Evolutionary conservation across 2,113 vertebrate species (phyloP).

Genomic region (Mustela nigripes): DNA sequence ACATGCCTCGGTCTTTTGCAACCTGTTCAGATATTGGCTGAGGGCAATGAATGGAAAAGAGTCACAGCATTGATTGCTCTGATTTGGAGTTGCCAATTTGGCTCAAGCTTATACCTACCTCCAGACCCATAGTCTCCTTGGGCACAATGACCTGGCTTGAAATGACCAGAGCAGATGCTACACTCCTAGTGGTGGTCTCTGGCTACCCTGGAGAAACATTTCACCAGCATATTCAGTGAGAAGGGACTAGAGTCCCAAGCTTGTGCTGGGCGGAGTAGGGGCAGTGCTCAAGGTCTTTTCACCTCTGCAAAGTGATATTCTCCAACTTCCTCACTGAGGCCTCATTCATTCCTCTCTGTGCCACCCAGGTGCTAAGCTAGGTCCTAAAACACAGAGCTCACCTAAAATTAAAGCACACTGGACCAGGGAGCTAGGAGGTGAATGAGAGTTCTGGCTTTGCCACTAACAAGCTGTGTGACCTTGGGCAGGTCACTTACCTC

Average conservation of each 20-base stretch:
- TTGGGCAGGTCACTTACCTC: neutral
- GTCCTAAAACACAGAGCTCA: neutral
- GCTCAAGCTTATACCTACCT: neutral
- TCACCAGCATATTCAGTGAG: neutral
- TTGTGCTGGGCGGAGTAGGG: neutral
- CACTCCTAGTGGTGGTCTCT: neutral
- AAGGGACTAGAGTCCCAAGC: neutral
- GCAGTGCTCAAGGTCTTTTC: neutral
- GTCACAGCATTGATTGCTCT: slow-evolving; percentile 27
- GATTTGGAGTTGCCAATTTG: slow-evolving; percentile 57
- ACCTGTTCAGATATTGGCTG: slow-evolving; percentile 59
- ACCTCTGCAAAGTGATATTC: neutral
- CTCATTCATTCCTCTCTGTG: neutral
- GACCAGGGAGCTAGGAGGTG: neutral
- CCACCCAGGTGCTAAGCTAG: neutral
- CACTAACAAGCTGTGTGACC: neutral
- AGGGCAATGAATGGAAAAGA: slow-evolving; percentile 66
- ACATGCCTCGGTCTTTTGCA: slow-evolving; percentile 68
- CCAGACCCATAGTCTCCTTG: neutral
- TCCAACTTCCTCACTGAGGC: neutral
- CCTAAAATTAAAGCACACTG: neutral
- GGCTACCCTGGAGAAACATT: neutral
- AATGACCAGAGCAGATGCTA: neutral
- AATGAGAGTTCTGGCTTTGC: neutral
- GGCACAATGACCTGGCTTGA: slow-evolving; percentile 42